Conservation (phyloP, 2,888 invertebrate species). For the Drosophila parthenogenetica region DNA sequence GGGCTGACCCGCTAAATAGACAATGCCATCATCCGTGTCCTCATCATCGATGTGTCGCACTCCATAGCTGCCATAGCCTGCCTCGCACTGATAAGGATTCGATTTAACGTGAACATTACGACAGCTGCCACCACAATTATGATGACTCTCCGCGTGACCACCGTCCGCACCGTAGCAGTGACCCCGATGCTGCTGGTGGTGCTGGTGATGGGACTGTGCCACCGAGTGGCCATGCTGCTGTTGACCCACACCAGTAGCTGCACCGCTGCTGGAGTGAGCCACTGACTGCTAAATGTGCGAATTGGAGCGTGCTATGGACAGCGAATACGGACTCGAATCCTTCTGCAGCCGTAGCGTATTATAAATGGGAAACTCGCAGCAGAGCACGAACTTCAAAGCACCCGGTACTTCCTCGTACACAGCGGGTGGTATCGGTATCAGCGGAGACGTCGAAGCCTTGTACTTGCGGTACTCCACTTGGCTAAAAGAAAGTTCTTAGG, state of each 20-base stretch:
- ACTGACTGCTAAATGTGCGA: constrained; percentile 85
- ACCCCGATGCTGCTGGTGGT: constrained; percentile 77
- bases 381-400: constrained; percentile 92
- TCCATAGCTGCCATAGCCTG: constrained; percentile 81
- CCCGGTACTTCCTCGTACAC: constrained; percentile 94
- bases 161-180: constrained; percentile 83
- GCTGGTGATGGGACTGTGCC: constrained; percentile 58
- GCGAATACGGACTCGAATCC: constrained; percentile 84
- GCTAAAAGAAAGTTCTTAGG: constrained; percentile 84
- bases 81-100: constrained; percentile 84
- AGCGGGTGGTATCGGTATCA: constrained; percentile 94
- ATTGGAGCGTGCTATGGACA: constrained; percentile 84
- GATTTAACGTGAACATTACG: constrained; percentile 82
- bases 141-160: constrained; percentile 80
- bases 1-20: constrained; percentile 78
- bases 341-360: constrained; percentile 88
- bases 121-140: constrained; percentile 82
- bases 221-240: constrained; percentile 48
- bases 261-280: constrained; percentile 82
- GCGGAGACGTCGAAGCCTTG: constrained; percentile 94
- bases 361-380: constrained; percentile 96
- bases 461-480: constrained; percentile 94
- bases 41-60: constrained; percentile 70
- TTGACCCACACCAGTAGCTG: constrained; percentile 78
- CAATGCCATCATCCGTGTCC: constrained; percentile 82